phyloP scores from a whole-genome alignment of 2,888 invertebrate genomes.

The Malthinus seriepunctatus region DNA sequence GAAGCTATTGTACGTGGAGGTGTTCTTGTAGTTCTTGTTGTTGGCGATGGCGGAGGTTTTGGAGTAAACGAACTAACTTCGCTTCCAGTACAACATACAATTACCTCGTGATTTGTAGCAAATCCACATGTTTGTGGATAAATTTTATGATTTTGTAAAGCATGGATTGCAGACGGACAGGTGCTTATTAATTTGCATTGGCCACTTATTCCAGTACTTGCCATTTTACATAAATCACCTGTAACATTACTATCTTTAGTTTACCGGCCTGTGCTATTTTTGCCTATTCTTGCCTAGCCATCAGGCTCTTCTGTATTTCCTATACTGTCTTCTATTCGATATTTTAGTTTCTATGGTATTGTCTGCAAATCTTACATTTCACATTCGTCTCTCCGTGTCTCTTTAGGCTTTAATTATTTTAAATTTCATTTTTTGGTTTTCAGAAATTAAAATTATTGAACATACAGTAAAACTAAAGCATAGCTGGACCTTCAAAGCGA shows the following conservation, averaged over 20 bases:
- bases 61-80: not conserved
- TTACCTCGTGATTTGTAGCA: slow-evolving; percentile 35
- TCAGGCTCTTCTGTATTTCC: too few species aligned
- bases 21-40: slow-evolving; percentile 8
- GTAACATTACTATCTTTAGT: not conserved
- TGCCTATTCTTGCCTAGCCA: too few species aligned
- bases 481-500: too few species aligned
- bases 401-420: too few species aligned
- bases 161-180: slow-evolving; percentile 36
- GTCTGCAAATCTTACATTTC: too few species aligned
- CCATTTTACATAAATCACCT: not conserved
- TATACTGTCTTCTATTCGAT: too few species aligned
- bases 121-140: slow-evolving; percentile 42
- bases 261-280: too few species aligned
- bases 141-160: slow-evolving; percentile 28
- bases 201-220: slow-evolving; percentile 21
- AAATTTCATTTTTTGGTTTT: too few species aligned
- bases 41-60: slow-evolving; percentile 9
- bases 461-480: too few species aligned
- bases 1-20: not conserved
- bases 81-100: slow-evolving; percentile 36
- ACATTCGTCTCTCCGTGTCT: too few species aligned
- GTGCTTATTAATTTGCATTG: slow-evolving; percentile 35
- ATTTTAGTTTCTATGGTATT: too few species aligned
- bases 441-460: too few species aligned